phyloP scores from a whole-genome alignment of 2,113 vertebrate species.

The Elachura formosa region DNA sequence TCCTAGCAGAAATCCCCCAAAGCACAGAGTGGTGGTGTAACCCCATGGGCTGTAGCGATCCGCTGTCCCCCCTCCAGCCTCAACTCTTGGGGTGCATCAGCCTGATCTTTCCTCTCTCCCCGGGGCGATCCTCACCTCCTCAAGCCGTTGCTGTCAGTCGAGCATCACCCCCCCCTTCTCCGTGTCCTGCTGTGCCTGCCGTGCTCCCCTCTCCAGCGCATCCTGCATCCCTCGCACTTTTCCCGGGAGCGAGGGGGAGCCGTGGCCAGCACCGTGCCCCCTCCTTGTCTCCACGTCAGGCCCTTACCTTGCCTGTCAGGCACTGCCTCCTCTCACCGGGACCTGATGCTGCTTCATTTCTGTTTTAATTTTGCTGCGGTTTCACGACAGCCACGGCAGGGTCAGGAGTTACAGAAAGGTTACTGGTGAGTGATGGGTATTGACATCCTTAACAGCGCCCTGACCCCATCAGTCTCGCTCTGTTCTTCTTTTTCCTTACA shows the following conservation, averaged over 20 bases:
- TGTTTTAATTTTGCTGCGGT: slow-evolving; percentile 39
- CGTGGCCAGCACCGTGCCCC: not conserved
- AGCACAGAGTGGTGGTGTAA: fast-evolving
- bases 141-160: not conserved
- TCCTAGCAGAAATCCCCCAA: not conserved
- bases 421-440: slow-evolving; percentile 61
- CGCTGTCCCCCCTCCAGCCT: fast-evolving
- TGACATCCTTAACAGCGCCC: slow-evolving; percentile 34
- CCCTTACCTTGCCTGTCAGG: slow-evolving; percentile 24
- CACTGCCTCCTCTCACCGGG: not conserved
- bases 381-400: slow-evolving; percentile 8
- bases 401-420: slow-evolving; percentile 51
- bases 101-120: not conserved
- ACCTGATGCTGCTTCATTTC: slow-evolving; percentile 12
- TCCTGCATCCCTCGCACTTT: not conserved
- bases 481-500: slow-evolving; percentile 46
- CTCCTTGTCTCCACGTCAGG: not conserved
- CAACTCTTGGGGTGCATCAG: not conserved
- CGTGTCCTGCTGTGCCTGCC: not conserved
- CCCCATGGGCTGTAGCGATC: fast-evolving
- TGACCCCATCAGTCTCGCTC: slow-evolving; percentile 51
- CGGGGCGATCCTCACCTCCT: not conserved
- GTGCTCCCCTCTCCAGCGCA: not conserved
- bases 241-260: not conserved
- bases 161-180: not conserved